Percentiles rank a stretch among this genome's conserved stretches.
phyloP scores from a whole-genome alignment of 2,888 invertebrate genomes.

The Campaea margaritaria region DNA sequence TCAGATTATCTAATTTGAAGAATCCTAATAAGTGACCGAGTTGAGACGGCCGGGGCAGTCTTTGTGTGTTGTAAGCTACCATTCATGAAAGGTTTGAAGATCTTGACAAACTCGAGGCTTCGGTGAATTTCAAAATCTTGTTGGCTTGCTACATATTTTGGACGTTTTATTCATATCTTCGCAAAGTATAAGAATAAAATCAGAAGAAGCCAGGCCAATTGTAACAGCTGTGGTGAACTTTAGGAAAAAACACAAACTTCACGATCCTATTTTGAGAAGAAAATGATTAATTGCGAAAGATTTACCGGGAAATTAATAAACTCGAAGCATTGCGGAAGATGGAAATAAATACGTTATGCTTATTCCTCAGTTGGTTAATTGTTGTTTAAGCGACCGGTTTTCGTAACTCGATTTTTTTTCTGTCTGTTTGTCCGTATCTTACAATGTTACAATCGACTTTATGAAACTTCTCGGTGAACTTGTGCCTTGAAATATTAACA shows the following conservation, averaged over 20 bases:
- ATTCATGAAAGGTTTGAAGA: constrained; percentile 2
- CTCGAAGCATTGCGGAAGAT: too few relatives aligned
- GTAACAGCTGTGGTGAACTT: constrained; percentile 11
- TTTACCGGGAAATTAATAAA: background rate
- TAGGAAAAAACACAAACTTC: background rate
- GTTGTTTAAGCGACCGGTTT: too few relatives aligned
- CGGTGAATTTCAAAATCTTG: background rate
- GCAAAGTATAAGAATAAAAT: background rate
- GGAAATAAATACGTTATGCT: too few relatives aligned
- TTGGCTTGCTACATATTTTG: background rate
- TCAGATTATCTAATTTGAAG: constrained; percentile 23
- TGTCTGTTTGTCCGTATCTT: too few relatives aligned
- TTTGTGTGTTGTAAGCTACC: constrained; percentile 20
- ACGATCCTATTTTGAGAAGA: background rate
- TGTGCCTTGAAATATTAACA: too few relatives aligned
- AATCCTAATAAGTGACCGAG: constrained; percentile 18
- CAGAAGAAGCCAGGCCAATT: background rate
- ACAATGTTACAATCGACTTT: too few relatives aligned
- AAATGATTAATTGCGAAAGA: background rate
- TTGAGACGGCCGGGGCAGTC: constrained; percentile 12
- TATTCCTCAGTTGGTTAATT: too few relatives aligned
- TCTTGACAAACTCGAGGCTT: background rate
- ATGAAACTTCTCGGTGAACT: too few relatives aligned
- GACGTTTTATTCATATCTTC: constrained; percentile 2
- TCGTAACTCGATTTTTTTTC: too few relatives aligned